These are phyloP conservation scores for Antennarius striatus DNA, from an alignment of 2,113 vertebrate genomes.

Conservation along the genomic window DNA sequence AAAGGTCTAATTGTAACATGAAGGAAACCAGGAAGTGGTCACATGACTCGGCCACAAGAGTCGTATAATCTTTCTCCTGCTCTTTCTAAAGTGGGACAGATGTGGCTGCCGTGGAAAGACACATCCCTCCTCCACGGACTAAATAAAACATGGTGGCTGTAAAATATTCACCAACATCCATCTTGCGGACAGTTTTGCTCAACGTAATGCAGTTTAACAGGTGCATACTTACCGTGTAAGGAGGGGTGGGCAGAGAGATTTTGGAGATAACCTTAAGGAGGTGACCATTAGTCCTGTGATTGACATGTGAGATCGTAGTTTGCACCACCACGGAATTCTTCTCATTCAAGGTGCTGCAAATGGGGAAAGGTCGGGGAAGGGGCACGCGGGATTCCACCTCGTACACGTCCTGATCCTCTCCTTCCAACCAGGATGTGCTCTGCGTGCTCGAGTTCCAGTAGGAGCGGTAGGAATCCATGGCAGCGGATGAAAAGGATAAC, in stretches of 20 bases:
- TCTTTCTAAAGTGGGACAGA: constrained; percentile 10
- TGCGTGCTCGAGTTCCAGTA: constrained; percentile 82
- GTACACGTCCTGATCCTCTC: constrained; percentile 86
- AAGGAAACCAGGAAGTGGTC: constrained; percentile 48
- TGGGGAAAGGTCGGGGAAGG: constrained; percentile 89
- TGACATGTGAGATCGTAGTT: constrained; percentile 90
- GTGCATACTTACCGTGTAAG: constrained; percentile 92
- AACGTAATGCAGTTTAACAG: constrained; percentile 1
- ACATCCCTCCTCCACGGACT: constrained; percentile 26
- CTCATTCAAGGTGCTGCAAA: constrained; percentile 83
- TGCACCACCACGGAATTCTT: constrained; percentile 91
- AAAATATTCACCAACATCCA: constrained; percentile 37
- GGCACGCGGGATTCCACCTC: constrained; percentile 95
- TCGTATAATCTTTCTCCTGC: constrained; percentile 28
- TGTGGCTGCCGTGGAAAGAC: constrained; percentile 14
- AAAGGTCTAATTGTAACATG: constrained; percentile 64
- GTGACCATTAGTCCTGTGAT: constrained; percentile 85
- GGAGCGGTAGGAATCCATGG: constrained; percentile 90
- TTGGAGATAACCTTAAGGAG: constrained; percentile 92
- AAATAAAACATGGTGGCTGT: constrained; percentile 15
- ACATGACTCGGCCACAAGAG: constrained; percentile 31
- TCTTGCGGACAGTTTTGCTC: not conserved
- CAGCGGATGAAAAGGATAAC: not conserved
- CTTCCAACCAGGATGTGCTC: constrained; percentile 82
- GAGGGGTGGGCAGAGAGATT: constrained; percentile 95